These are phyloP conservation scores for Spodoptera littoralis DNA, from an alignment of 2,888 invertebrate species.

Conservation along the genomic window DNA sequence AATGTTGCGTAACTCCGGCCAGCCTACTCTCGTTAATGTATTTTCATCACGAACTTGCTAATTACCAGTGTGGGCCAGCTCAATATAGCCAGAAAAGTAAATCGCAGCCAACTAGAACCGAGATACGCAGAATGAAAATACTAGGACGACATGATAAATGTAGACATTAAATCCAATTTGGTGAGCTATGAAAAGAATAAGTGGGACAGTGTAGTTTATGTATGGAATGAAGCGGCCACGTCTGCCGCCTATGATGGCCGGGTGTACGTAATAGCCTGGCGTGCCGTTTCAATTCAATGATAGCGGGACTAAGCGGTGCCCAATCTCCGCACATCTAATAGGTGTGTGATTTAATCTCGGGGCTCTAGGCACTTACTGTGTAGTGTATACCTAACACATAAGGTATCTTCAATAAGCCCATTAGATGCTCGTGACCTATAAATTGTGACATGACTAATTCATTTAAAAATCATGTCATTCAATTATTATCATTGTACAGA, in stretches of 20 bases:
- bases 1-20: conserved; percentile 31
- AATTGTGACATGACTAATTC: conserved; percentile 27
- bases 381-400: neutral
- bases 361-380: neutral
- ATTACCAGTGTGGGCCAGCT: conserved; percentile 22
- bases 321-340: conserved; percentile 18
- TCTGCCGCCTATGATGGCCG: conserved; percentile 37
- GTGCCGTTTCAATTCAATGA: conserved; percentile 47
- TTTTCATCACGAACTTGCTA: conserved; percentile 39
- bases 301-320: conserved; percentile 21
- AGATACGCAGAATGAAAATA: conserved; percentile 19
- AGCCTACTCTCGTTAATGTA: conserved; percentile 25
- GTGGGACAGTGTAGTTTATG: conserved; percentile 45
- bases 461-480: conserved; percentile 37
- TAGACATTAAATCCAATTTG: conserved; percentile 43
- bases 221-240: conserved; percentile 36
- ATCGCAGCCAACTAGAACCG: conserved; percentile 16
- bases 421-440: neutral
- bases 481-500: conserved; percentile 32
- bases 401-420: no score
- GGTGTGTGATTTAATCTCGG: conserved; percentile 9
- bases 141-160: conserved; percentile 46
- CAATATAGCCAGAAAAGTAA: conserved; percentile 25
- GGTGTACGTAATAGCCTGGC: conserved; percentile 49
- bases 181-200: conserved; percentile 41